Percentiles rank a stretch among this genome's conserved stretches.
phyloP scores from a whole-genome alignment of 1,140 invertebrate genomes.

The Ceratitis capitata region DNA sequence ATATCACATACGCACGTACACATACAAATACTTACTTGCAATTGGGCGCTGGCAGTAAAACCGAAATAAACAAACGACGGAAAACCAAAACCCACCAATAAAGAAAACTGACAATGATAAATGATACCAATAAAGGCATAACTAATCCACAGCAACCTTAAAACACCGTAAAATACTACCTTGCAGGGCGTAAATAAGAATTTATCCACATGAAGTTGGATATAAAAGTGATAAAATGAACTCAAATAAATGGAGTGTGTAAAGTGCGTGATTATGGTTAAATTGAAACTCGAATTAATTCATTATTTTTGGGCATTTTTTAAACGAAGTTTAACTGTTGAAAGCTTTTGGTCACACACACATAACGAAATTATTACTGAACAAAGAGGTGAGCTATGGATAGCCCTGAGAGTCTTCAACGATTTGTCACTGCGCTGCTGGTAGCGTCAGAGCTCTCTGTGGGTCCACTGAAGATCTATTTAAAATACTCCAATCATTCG shows the following conservation, averaged over 20 bases:
- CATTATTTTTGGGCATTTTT: no score
- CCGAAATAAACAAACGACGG: not conserved
- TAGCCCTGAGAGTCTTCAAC: no score
- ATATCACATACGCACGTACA: not conserved
- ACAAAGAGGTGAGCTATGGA: no score
- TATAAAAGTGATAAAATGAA: not conserved
- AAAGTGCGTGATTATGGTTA: not conserved
- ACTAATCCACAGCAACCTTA: not conserved
- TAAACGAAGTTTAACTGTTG: no score
- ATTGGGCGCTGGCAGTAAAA: not conserved
- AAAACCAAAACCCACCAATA: not conserved
- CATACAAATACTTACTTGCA: not conserved
- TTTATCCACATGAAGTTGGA: not conserved
- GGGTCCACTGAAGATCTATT: no score
- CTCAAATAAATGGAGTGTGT: not conserved
- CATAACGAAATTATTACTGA: no score
- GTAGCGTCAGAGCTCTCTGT: no score
- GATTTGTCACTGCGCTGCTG: no score
- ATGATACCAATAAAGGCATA: not conserved
- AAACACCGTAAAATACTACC: not conserved
- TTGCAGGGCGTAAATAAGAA: not conserved
- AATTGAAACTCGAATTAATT: no score
- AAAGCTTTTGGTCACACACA: no score
- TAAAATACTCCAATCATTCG: no score
- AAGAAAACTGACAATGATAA: constrained; percentile 16